Evolutionary conservation across 2,113 vertebrate species (phyloP).

Genomic region (Heloderma charlesbogerti): DNA sequence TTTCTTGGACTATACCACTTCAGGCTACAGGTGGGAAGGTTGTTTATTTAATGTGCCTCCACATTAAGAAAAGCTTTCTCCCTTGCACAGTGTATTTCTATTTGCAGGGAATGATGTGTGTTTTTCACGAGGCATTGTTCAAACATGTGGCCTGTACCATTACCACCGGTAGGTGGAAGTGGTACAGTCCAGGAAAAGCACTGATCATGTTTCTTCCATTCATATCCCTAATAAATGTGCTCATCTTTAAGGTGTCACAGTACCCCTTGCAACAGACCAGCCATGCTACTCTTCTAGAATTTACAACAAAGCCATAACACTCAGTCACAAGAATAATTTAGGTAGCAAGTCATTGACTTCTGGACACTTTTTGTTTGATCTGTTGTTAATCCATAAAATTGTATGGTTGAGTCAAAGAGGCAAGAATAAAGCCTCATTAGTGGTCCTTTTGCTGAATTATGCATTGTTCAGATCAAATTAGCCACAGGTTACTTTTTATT

Average conservation of each 20-base stretch:
- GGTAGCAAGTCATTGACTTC: not conserved
- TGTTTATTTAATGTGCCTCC: not conserved
- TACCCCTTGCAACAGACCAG: not conserved
- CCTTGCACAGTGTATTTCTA: not conserved
- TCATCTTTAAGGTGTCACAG: not conserved
- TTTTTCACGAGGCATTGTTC: not conserved
- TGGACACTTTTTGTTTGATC: not conserved
- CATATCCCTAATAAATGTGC: not conserved
- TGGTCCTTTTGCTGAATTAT: not conserved
- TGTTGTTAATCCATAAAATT: constrained; percentile 10
- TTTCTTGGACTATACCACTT: not conserved
- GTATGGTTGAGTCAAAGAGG: not conserved
- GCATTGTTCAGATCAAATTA: not conserved
- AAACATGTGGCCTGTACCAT: not conserved
- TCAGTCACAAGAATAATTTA: not conserved
- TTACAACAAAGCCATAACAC: not conserved
- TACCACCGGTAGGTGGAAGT: not conserved
- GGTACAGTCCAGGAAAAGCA: not conserved
- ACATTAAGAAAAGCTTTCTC: not conserved
- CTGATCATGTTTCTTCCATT: not conserved
- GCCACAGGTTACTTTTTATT: not conserved
- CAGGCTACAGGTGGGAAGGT: not conserved
- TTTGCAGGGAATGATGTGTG: not conserved
- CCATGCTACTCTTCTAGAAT: not conserved
- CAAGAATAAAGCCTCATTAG: not conserved